Base-by-base conservation (phyloP, 2,888 invertebrate species). In the Apodemia zela region DNA sequence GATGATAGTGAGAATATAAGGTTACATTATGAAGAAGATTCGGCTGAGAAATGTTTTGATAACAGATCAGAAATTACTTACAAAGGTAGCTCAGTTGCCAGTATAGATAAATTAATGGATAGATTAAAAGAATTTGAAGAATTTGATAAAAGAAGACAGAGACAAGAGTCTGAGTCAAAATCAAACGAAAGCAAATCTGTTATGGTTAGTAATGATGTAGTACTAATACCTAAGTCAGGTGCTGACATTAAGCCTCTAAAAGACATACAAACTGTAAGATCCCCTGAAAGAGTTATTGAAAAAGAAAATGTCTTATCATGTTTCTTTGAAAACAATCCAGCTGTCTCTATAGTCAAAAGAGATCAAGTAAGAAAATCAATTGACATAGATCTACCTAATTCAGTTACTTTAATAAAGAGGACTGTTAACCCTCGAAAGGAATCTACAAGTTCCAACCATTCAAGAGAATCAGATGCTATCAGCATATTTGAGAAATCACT, bases 281-380 rank as follows among this genome's bases (percentile, higher is more conserved):
- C 89, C 8, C 89, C 89, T n/a, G 91, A 89, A 67, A 85, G 76
- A 72, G 75, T 85, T 49, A 75, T 89, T 33, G 87, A 90, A 72
- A 92, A 92, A 68, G 92, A 91, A 69, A 92, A 89, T 73, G 82
- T 92, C 21, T 73, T 92, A 25, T 54, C 54, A 42, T 92, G 90
- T 71, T 91, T 91, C 70, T 92, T 92, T 69, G 92, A 92, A 76
- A 92, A 92, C 68, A 92, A 92, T 73, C 89, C 92, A 1, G 91
- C 92, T 38, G 92, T 92, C 71, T 92, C 92, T 63, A 90, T 92
- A 73, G 85, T 92, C 11, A 92, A 92, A 69, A 82, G 91, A 70
- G 92, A 92, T 73, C 88, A 88, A 69, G 85, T 84, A 5, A 81
- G 92, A 62, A 87, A 83, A 67, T 92, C 92, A 15, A 75, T 90